Conservation (phyloP, 1,140 invertebrate genomes). For the Rhopalosiphum padi region DNA sequence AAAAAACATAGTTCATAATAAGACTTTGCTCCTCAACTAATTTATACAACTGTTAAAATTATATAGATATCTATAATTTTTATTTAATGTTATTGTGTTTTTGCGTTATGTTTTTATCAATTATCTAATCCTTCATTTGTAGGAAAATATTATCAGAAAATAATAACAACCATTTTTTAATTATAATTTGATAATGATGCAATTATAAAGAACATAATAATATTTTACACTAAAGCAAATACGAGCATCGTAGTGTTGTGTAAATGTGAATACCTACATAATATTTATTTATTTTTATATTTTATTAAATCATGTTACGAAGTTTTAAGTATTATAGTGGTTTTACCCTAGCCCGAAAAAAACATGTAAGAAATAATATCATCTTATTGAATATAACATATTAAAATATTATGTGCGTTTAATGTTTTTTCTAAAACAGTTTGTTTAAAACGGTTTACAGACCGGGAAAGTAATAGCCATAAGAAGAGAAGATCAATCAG, state of each 20-base stretch:
- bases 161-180: background rate
- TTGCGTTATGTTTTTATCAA: too few relatives aligned
- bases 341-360: background rate
- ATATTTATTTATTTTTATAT: background rate
- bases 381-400: background rate
- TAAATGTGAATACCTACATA: background rate
- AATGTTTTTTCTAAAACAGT: background rate
- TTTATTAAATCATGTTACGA: slow-evolving; percentile 25
- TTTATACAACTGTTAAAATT: background rate
- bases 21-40: background rate
- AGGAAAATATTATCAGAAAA: background rate
- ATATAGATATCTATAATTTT: background rate
- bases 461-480: slow-evolving; percentile 78
- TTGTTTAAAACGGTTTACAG: slow-evolving; percentile 58
- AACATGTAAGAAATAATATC: background rate
- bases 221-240: background rate
- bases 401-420: background rate
- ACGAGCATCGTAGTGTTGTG: background rate
- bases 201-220: background rate
- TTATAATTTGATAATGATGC: background rate
- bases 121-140: background rate
- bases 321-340: background rate
- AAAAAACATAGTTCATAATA: background rate
- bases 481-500: slow-evolving; percentile 91
- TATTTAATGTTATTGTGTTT: slow-evolving; percentile 9